Conservation (phyloP, 1,140 invertebrate genomes). For the Hyles vespertilio region DNA sequence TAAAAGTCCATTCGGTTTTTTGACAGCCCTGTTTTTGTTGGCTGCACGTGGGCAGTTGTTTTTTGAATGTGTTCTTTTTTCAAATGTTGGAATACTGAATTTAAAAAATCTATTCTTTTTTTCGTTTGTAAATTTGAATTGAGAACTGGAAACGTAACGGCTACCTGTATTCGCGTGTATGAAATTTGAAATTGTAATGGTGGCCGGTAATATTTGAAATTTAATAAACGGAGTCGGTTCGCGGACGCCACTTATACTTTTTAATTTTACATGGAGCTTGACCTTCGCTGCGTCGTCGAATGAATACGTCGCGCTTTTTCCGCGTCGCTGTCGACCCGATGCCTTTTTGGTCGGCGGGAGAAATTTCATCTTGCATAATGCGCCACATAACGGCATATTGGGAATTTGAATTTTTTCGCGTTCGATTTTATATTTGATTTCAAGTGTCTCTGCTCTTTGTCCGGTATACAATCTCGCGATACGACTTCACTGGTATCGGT, state of each 20-base stretch:
- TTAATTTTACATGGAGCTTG: constrained; percentile 69
- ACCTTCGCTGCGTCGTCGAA: constrained; percentile 62
- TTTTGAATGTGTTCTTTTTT: too few relatives aligned
- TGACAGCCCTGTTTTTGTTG: too few relatives aligned
- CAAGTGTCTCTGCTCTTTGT: not conserved
- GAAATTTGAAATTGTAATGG: constrained; percentile 71
- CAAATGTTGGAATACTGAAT: too few relatives aligned
- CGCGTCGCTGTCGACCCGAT: constrained; percentile 26
- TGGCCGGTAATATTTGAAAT: constrained; percentile 69
- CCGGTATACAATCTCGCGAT: not conserved
- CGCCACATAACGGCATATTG: constrained; percentile 26
- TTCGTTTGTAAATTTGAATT: not conserved
- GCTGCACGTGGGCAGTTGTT: too few relatives aligned
- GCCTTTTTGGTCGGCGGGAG: constrained; percentile 25
- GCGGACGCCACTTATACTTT: constrained; percentile 67
- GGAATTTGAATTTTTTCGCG: constrained; percentile 6
- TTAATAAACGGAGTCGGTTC: constrained; percentile 62
- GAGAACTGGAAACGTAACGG: not conserved
- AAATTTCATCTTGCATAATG: constrained; percentile 33
- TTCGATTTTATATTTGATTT: not conserved
- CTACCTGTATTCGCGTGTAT: constrained; percentile 18
- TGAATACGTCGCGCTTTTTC: constrained; percentile 59
- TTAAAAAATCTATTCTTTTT: constrained; percentile 3
- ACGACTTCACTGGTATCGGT: too few relatives aligned
- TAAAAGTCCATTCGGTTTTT: too few relatives aligned